Base-by-base conservation (phyloP, 2,888 invertebrate genomes). In the Euzetes globulus region DNA sequence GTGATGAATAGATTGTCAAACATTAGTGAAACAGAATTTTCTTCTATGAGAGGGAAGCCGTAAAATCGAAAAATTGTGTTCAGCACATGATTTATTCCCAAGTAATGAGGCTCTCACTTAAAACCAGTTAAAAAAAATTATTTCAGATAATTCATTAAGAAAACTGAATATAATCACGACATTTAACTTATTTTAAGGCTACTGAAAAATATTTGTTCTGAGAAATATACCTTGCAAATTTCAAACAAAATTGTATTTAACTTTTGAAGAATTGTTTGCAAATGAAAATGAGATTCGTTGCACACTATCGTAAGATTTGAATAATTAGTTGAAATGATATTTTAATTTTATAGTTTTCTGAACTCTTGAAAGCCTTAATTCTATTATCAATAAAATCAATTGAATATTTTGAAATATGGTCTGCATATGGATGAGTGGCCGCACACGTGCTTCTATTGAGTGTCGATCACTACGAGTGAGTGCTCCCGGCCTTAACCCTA, bases 371-470 rank as follows among this genome's bases (percentile, higher is more conserved):
- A 41, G 1, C 1, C 11, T 4, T n/a, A 9, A n/a, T 19, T 50
- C n/a, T n/a, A 19, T n/a, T 11, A 13, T 19, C 55, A 25, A 55
- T 55, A 22, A 55, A 55, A 55, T 25, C 25, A 55, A 41, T 41
- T 4, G 41, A 1, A 55, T 25, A 22, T 55, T 17, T 4, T 9
- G 19, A 50, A n/a, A 25, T 55, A 22, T 33, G 60, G 11, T 15
- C 17, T 33, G 1, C 22, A 15, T 63, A 68, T 68, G 68, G 41
- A 37, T 45, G 68, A 68, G 41, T 68, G 68, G 19, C 22, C 1
- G 13, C 68, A 68, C 68, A 68, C 68, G 68, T 68, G 68, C 68
- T 22, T 22, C 37, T 13, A 41, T 41, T 68, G 11, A 68, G 22
- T 37, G 17, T 3, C 41, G 9, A 58, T 65, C 37, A 19, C 15